Evolutionary conservation across 2,888 invertebrate genomes (phyloP), one percentile per base, ranked within the genome.

Genomic region (Athrips mouffetella): DNA sequence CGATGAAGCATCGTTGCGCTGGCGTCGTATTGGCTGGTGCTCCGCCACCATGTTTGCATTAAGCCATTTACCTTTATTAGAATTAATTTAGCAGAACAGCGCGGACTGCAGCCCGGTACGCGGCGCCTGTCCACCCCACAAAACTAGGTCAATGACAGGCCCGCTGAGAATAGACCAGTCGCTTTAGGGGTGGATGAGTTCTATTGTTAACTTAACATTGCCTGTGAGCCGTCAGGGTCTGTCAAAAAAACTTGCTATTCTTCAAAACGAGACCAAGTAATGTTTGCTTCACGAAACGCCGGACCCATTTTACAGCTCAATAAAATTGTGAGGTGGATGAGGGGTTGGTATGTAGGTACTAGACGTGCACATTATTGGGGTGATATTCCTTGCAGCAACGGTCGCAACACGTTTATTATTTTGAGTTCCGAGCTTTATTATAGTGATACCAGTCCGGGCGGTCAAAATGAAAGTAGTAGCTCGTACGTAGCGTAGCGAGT

Each of bases 101-200:
- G 65, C 69, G 58, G 67, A 69, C 62, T 80, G 76, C 73, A 79
- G 65, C 67, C 67, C 60, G 59, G n/a, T n/a, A n/a, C n/a, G n/a
- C n/a, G n/a, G 61, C 59, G 64, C 62, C 63, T 62, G 69, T 72
- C 71, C 72, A 66, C 63, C 65, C 66, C 65, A 62, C 55, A 68
- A 64, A 87, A 80, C 73, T 86, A 66, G 87, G 87, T 87, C 87
- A 87, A 86, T 86, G 81, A 80, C 82, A 79, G 74, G 55, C 70
- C 69, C 67, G 73, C 73, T 74, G 72, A 85, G 84, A 86, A 85
- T 87, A 87, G 85, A 77, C 71, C 70, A 68, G 63, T 63, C 68
- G 79, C 76, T 78, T 74, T 71, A 77, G 76, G 84, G 79, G 74
- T 77, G 71, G 78, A 75, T 70, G 72, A 69, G 73, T 63, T 72